Conservation (phyloP, 2,113 vertebrate genomes). For the Menura novaehollandiae region DNA sequence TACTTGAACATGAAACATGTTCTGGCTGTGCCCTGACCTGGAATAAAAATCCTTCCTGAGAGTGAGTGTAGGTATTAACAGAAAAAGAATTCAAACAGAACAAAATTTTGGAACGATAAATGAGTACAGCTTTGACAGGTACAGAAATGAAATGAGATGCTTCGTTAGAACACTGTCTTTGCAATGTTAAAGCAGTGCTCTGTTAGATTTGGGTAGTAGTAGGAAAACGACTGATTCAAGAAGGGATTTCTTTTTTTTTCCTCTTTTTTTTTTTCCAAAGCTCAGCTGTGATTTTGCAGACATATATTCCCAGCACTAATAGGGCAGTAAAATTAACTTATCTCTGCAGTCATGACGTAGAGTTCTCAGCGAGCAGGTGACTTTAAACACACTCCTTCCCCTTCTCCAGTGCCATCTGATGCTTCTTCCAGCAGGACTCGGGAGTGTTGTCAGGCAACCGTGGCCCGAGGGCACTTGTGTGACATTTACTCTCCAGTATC, state of each 20-base stretch:
- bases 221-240: background rate
- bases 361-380: background rate
- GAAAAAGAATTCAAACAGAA: background rate
- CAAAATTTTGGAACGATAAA: background rate
- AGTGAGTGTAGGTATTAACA: background rate
- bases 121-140: background rate
- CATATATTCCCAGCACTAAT: background rate
- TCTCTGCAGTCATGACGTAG: background rate
- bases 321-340: background rate
- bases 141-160: background rate
- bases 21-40: background rate
- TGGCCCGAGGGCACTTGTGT: background rate
- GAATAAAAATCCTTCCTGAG: background rate
- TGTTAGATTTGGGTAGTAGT: background rate
- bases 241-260: fast-evolving
- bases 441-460: background rate
- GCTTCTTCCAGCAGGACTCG: background rate
- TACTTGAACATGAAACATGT: background rate
- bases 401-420: background rate
- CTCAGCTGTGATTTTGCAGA: background rate
- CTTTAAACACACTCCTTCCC: background rate
- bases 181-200: background rate
- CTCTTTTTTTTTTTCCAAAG: background rate
- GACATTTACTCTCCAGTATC: background rate
- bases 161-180: background rate